phyloP scores from a whole-genome alignment of 2,113 vertebrate genomes.

The Serinus canaria region DNA sequence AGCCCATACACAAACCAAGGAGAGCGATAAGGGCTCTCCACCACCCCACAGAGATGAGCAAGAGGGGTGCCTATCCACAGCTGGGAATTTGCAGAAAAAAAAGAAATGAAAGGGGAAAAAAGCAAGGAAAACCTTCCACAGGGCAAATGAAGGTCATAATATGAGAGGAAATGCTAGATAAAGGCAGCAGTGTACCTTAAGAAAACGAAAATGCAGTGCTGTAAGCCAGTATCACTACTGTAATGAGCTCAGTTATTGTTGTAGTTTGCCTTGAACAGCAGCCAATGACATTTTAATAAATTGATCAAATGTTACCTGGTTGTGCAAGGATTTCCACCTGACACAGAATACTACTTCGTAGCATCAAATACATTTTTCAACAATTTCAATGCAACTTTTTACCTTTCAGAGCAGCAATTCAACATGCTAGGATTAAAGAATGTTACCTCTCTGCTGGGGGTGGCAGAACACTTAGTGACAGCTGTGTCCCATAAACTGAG shows the following conservation, averaged over 20 bases:
- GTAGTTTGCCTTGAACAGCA: background rate
- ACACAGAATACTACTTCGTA: background rate
- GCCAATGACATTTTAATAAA: background rate
- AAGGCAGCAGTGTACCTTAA: background rate
- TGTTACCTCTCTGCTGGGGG: background rate
- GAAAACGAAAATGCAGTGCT: background rate
- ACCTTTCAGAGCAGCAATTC: background rate
- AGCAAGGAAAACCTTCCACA: background rate
- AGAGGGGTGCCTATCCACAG: accelerated
- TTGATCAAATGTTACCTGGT: background rate
- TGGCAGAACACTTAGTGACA: background rate
- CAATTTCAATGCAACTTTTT: background rate
- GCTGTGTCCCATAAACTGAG: background rate
- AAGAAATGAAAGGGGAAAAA: background rate
- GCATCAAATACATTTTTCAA: background rate
- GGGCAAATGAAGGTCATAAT: background rate
- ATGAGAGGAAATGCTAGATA: background rate
- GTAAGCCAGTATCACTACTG: background rate
- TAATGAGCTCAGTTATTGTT: background rate
- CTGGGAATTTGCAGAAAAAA: background rate
- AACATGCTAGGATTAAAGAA: background rate
- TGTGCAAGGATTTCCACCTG: background rate
- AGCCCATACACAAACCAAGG: background rate
- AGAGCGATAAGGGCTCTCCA: accelerated
- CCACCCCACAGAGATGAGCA: background rate